Percentiles rank a stretch among this genome's conserved stretches.
Conservation (phyloP, 2,797 vertebrate species). For the Chelmon rostratus region DNA sequence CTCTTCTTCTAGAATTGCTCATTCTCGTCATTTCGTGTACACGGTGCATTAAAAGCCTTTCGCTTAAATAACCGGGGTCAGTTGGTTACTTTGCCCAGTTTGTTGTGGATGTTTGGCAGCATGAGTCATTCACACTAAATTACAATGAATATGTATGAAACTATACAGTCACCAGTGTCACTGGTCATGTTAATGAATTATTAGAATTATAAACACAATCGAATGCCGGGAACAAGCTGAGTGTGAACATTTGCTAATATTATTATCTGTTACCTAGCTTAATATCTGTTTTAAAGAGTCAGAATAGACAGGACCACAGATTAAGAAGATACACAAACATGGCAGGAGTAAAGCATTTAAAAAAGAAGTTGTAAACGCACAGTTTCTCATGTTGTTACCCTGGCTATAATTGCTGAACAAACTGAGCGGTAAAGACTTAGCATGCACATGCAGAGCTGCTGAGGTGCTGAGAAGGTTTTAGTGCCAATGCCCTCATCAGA, state of each 20-base stretch:
- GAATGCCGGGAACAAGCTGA: background rate
- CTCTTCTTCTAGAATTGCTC: conserved; percentile 23
- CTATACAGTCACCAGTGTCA: background rate
- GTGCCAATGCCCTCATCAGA: background rate
- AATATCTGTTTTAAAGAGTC: background rate
- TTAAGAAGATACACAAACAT: background rate
- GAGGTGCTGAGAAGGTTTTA: background rate
- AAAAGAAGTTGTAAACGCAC: too few relatives aligned
- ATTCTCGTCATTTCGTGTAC: conserved; percentile 42
- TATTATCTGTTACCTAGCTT: too few relatives aligned
- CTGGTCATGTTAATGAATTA: background rate
- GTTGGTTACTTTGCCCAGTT: background rate
- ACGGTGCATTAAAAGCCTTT: background rate
- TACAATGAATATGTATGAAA: background rate
- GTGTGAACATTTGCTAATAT: background rate
- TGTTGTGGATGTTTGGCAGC: background rate
- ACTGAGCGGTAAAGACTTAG: background rate
- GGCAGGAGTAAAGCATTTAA: too few relatives aligned
- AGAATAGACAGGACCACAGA: background rate
- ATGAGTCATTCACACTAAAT: background rate
- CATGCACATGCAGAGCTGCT: background rate
- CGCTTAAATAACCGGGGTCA: background rate
- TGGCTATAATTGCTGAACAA: background rate
- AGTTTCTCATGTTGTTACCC: too few relatives aligned
- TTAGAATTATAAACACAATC: background rate